Conservation (phyloP, 2,113 vertebrate species). For the Holacanthus passer region DNA sequence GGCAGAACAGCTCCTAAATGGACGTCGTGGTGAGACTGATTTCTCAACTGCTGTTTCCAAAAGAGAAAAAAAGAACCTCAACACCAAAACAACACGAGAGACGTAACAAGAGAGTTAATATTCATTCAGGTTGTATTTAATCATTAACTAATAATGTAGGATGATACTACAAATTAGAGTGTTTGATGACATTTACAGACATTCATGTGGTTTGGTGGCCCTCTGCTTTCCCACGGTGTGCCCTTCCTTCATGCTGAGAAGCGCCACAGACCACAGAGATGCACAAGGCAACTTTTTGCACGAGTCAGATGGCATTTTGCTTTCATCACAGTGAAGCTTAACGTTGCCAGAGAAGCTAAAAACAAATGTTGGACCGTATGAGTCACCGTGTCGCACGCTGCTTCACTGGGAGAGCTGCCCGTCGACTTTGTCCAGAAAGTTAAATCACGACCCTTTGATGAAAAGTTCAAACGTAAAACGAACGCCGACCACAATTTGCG, state of each 20-base stretch:
- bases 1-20: background rate
- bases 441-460: slow-evolving; percentile 24
- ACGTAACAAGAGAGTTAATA: background rate
- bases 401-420: slow-evolving; percentile 14
- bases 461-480: slow-evolving; percentile 19
- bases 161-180: background rate
- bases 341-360: slow-evolving; percentile 20
- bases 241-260: slow-evolving; percentile 8
- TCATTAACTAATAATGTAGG: too few species aligned
- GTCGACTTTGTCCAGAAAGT: slow-evolving; percentile 15
- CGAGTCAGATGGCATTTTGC: background rate
- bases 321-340: slow-evolving; percentile 2
- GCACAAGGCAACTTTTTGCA: background rate
- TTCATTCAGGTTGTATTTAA: background rate
- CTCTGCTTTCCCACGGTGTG: background rate
- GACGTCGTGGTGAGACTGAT: background rate
- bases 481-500: slow-evolving; percentile 12
- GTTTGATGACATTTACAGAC: background rate
- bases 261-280: background rate
- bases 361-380: background rate
- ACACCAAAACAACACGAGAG: background rate
- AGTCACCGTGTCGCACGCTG: slow-evolving; percentile 30
- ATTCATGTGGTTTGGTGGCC: background rate
- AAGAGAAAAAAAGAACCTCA: background rate
- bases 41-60: background rate